Evolutionary conservation across 2,797 vertebrate genomes (phyloP).

Genomic region (Neostethus bicornis): DNA sequence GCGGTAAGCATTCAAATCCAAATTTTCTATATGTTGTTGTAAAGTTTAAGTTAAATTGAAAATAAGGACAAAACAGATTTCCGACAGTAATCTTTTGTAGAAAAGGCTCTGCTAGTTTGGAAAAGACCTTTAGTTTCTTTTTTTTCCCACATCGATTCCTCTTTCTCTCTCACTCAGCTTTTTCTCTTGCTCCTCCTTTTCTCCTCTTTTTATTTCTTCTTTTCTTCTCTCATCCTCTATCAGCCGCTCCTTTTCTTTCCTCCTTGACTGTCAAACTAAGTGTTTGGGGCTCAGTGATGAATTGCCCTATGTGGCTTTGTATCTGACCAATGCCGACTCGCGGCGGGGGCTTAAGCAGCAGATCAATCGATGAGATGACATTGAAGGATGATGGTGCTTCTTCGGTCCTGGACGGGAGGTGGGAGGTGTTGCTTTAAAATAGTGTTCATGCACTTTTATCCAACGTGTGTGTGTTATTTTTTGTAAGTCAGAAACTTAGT

Average conservation of each 20-base stretch:
- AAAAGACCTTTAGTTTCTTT: slow-evolving; percentile 36
- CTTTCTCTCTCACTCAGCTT: slow-evolving; percentile 30
- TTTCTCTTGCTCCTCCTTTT: slow-evolving; percentile 28
- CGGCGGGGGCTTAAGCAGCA: slow-evolving; percentile 81
- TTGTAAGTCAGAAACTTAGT: slow-evolving; percentile 26
- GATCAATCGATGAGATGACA: slow-evolving; percentile 83
- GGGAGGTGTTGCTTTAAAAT: slow-evolving; percentile 19
- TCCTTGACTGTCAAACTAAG: slow-evolving; percentile 78
- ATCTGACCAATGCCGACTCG: slow-evolving; percentile 82
- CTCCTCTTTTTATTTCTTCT: slow-evolving; percentile 42
- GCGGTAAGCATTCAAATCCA: no score
- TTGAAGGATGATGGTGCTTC: slow-evolving; percentile 83
- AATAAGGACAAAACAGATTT: slow-evolving; percentile 24
- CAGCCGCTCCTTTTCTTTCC: slow-evolving; percentile 30
- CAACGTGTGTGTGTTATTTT: slow-evolving; percentile 20
- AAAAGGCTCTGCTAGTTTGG: slow-evolving; percentile 10
- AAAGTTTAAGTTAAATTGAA: slow-evolving; percentile 56
- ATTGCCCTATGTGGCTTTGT: slow-evolving; percentile 84
- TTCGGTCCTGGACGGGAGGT: slow-evolving; percentile 57
- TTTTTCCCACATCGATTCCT: slow-evolving; percentile 28
- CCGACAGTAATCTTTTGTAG: slow-evolving; percentile 9
- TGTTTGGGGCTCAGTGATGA: slow-evolving; percentile 81
- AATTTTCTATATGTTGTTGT: no score
- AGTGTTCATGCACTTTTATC: slow-evolving; percentile 23
- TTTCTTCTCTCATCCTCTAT: slow-evolving; percentile 33